phyloP scores from a whole-genome alignment of 2,888 invertebrate genomes.

The Octodonta nipae region DNA sequence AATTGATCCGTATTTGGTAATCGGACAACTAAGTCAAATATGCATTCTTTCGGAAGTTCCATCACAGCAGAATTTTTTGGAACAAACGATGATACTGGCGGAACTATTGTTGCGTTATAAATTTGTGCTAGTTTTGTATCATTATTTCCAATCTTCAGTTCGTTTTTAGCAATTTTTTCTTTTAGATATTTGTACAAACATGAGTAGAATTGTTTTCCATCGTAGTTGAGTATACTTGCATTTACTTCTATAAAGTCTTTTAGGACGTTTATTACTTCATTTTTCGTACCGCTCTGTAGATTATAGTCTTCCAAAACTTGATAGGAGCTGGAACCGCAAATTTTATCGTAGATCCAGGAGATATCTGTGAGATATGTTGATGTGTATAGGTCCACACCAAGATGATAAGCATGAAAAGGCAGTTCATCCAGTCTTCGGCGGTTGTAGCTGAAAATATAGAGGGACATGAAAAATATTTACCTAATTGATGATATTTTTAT shows the following conservation, averaged over 20 bases:
- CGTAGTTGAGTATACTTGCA: constrained; percentile 61
- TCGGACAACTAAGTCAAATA: constrained; percentile 47
- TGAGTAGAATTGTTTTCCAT: constrained; percentile 70
- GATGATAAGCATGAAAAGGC: constrained; percentile 61
- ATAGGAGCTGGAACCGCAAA: constrained; percentile 62
- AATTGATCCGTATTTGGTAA: constrained; percentile 55
- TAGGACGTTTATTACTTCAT: constrained; percentile 40
- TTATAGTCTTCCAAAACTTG: constrained; percentile 67
- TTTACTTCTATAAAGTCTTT: constrained; percentile 59
- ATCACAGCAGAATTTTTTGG: constrained; percentile 36
- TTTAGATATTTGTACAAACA: constrained; percentile 45
- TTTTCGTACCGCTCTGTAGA: constrained; percentile 36
- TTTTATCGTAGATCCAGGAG: constrained; percentile 67
- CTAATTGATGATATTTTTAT: background rate
- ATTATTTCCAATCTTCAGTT: constrained; percentile 21
- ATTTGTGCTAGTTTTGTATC: constrained; percentile 29
- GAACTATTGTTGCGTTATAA: constrained; percentile 39
- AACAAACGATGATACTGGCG: constrained; percentile 48
- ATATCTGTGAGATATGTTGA: constrained; percentile 60
- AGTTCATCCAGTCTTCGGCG: constrained; percentile 68
- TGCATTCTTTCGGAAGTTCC: constrained; percentile 26
- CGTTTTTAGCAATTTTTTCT: constrained; percentile 28
- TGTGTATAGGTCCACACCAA: constrained; percentile 47
- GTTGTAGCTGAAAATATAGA: constrained; percentile 49
- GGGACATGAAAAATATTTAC: constrained; percentile 5